These are phyloP conservation scores for Drosophila burlai DNA, from an alignment of 1,140 invertebrate species.

Conservation along the genomic window DNA sequence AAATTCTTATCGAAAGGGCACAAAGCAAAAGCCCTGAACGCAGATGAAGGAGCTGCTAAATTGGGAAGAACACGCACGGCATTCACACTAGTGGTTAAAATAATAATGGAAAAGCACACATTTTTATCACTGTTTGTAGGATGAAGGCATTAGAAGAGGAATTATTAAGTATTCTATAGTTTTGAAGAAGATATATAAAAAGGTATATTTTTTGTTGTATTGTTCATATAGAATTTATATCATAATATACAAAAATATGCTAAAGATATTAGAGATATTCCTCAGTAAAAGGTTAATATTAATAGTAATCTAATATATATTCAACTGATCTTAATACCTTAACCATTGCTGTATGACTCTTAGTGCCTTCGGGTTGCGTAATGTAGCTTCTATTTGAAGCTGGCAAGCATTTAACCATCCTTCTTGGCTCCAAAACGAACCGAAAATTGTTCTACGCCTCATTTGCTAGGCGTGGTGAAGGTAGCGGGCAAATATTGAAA, in stretches of 20 bases:
- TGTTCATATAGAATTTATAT: too few relatives aligned
- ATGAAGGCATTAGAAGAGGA: not conserved
- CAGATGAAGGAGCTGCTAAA: constrained; percentile 33
- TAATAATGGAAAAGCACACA: not conserved
- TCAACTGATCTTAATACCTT: not conserved
- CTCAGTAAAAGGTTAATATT: not conserved
- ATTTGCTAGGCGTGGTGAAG: constrained; percentile 52
- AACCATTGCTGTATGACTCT: not conserved
- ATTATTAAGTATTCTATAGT: not conserved
- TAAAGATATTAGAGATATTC: not conserved
- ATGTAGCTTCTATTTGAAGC: constrained; percentile 39
- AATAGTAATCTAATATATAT: not conserved
- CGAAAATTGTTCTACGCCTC: constrained; percentile 65
- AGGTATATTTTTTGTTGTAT: not conserved
- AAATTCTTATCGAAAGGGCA: constrained; percentile 76
- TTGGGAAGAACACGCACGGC: constrained; percentile 2
- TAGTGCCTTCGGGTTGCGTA: not conserved
- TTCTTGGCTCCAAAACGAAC: constrained; percentile 29
- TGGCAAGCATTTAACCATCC: constrained; percentile 17
- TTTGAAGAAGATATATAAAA: not conserved
- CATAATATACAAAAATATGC: not conserved
- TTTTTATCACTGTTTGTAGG: not conserved
- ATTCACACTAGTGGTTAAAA: constrained; percentile 20
- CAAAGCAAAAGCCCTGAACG: constrained; percentile 59
- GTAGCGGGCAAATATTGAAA: constrained; percentile 66